Evolutionary conservation across 2,797 vertebrate genomes (phyloP).

Genomic region (Chanos chanos): DNA sequence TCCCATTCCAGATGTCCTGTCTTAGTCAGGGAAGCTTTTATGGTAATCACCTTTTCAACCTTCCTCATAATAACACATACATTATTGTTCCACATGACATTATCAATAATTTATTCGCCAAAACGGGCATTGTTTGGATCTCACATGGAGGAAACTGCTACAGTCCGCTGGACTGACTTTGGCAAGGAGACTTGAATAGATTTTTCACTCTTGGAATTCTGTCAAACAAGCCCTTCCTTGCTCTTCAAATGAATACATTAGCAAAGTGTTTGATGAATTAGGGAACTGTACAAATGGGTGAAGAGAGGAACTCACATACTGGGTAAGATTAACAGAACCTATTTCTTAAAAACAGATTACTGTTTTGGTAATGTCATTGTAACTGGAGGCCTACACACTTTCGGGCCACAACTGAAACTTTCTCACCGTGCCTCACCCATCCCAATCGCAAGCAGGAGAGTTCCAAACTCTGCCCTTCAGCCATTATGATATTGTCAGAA

Average conservation of each 20-base stretch:
- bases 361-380: conserved; percentile 78
- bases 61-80: conserved; percentile 44
- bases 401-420: conserved; percentile 60
- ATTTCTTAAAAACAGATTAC: conserved; percentile 79
- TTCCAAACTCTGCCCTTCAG: conserved; percentile 50
- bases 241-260: conserved; percentile 77
- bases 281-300: conserved; percentile 65
- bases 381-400: conserved; percentile 65
- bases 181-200: conserved; percentile 73
- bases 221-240: conserved; percentile 76
- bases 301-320: conserved; percentile 64
- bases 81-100: conserved; percentile 47
- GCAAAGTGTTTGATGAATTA: conserved; percentile 73
- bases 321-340: conserved; percentile 80
- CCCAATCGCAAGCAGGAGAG: conserved; percentile 55
- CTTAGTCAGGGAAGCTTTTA: too few species aligned
- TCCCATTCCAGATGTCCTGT: not conserved
- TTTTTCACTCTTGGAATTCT: conserved; percentile 76
- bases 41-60: too few species aligned
- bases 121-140: conserved; percentile 43
- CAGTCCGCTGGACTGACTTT: conserved; percentile 60
- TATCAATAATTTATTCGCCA: conserved; percentile 49
- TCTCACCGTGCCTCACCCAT: conserved; percentile 54
- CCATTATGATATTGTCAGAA: conserved; percentile 58
- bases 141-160: conserved; percentile 44